A percentile compares a stretch with the other conserved stretches of the same genome.
These are phyloP conservation scores for Aphelenchoides besseyi DNA, from an alignment of 1,140 invertebrate genomes.

Conservation along the genomic window DNA sequence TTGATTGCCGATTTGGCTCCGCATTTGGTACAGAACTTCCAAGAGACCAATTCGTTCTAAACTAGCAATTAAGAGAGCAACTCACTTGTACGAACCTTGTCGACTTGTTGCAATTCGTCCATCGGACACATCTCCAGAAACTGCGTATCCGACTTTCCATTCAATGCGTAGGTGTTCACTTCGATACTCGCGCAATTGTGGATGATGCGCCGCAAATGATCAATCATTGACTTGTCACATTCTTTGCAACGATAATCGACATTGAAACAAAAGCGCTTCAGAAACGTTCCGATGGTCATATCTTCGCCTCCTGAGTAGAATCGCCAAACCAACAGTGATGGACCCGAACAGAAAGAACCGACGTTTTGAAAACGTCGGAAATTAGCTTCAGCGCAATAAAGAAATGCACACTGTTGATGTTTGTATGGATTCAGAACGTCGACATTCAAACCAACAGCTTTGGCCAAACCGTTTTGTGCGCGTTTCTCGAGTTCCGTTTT, in stretches of 20 bases:
- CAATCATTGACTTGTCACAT: constrained; percentile 77
- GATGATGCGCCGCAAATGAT: constrained; percentile 80
- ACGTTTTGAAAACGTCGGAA: constrained; percentile 67
- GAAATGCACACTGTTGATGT: constrained; percentile 81
- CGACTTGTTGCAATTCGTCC: constrained; percentile 32
- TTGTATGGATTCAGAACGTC: constrained; percentile 81
- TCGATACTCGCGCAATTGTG: constrained; percentile 75
- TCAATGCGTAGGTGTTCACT: constrained; percentile 67
- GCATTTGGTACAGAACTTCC: constrained; percentile 36
- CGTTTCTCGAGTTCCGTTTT: constrained; percentile 30
- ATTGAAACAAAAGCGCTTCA: constrained; percentile 65
- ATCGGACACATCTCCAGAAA: not conserved
- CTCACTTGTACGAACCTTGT: not conserved
- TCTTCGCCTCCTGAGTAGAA: constrained; percentile 81
- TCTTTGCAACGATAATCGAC: constrained; percentile 75
- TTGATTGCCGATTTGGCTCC: not conserved
- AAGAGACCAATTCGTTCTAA: constrained; percentile 23
- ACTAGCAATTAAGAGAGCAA: not conserved
- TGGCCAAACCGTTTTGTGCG: constrained; percentile 1
- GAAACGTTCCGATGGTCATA: constrained; percentile 85
- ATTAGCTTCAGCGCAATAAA: constrained; percentile 87
- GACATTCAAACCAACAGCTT: constrained; percentile 56
- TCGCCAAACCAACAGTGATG: constrained; percentile 66
- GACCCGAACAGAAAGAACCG: constrained; percentile 57
- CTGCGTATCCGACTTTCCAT: constrained; percentile 11